Base-by-base conservation (phyloP, 2,888 invertebrate genomes). In the Heptascelio sp. region DNA sequence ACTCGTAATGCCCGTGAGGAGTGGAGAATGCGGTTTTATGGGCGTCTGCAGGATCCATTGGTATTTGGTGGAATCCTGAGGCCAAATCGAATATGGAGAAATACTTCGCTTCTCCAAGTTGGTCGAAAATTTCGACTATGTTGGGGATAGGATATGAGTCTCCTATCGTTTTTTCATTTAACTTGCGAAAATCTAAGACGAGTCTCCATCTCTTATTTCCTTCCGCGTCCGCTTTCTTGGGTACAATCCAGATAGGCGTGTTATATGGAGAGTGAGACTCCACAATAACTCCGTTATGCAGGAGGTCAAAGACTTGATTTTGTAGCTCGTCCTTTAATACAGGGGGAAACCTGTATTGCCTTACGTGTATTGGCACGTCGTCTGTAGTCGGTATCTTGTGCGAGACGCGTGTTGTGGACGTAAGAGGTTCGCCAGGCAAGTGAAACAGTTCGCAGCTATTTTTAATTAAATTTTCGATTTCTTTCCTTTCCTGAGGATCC, bases 91-190 rank as follows among this genome's bases (percentile, higher is more conserved):
- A n/a, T n/a, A n/a, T n/a, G n/a, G n/a, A n/a, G n/a, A n/a, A 43
- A 21, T 59, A 59, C 37, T 37, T 59, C 1, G 59, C 34, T 9
- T n/a, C 17, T 6, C 59, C 59, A 15, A 89, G 25, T 46, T 79
- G 77, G 13, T 89, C 85, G 23, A 89, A 53, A n/a, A 88, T 89
- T 4, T 88, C 86, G 0, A 77, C 79, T 0, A 89, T 87, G 19
- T 86, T 84, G 0, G 88, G 87, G 2, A 87, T 30, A 0, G 86
- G 84, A 40, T 67, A 85, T 21, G 65, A 55, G 25, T 84, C 77
- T 2, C 77, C 15, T n/a, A n/a, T n/a, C n/a, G n/a, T n/a, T n/a
- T n/a, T n/a, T n/a, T n/a, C n/a, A n/a, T n/a, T n/a, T n/a, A 85
- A 19, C 26, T 43, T 34, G 0, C 81, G 26, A 26, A 80, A 85